Conservation (phyloP, 2,888 invertebrate species). For the Ashinkailepas kermadecensis region DNA sequence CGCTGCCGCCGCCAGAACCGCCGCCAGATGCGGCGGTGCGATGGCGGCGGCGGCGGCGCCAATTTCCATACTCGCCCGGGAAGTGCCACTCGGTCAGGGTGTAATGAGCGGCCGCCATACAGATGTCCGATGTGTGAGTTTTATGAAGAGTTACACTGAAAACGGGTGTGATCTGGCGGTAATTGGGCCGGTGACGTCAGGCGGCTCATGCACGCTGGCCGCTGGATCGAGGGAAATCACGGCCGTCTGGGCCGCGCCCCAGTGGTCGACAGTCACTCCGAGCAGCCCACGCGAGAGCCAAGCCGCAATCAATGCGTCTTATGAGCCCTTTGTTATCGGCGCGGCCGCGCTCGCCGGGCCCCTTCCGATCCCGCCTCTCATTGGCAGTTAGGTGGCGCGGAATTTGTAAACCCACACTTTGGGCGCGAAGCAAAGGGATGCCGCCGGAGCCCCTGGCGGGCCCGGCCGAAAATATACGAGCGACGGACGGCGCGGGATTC, state of each 20-base stretch:
- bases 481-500: neutral
- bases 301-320: constrained; percentile 18
- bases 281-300: neutral
- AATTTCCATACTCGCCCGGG: neutral
- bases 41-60: neutral
- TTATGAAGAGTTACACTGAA: constrained; percentile 1
- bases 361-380: neutral
- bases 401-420: constrained; percentile 23
- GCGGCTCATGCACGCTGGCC: neutral
- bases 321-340: constrained; percentile 13
- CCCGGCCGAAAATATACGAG: neutral
- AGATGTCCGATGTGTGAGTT: neutral
- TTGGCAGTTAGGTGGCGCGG: constrained; percentile 17
- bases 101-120: neutral
- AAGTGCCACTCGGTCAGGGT: neutral
- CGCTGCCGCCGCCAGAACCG: neutral
- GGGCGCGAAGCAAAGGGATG: constrained; percentile 18
- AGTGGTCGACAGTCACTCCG: neutral
- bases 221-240: neutral
- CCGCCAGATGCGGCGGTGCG: neutral
- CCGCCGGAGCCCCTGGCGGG: neutral
- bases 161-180: neutral
- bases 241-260: neutral
- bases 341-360: neutral
- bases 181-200: neutral